A percentile compares a stretch with the other conserved stretches of the same genome.
Evolutionary conservation across 2,113 vertebrate genomes (phyloP).

Genomic region (Syngnathus scovelli): DNA sequence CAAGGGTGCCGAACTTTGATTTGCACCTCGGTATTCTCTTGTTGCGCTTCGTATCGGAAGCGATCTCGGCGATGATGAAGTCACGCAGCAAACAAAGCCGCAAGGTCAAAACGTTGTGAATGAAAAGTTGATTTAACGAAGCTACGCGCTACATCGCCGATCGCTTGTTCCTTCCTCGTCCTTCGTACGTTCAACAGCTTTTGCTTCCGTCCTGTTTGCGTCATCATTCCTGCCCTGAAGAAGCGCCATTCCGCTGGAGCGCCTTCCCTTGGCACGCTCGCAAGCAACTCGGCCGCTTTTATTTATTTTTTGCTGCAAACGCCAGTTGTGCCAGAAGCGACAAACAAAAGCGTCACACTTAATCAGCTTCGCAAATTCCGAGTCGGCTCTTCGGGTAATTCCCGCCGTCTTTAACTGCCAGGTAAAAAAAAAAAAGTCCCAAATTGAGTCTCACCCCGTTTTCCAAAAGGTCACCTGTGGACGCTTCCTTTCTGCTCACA

Average conservation of each 20-base stretch:
- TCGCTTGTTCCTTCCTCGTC: background rate
- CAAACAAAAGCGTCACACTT: background rate
- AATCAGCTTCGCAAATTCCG: background rate
- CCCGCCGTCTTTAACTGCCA: slow-evolving; percentile 12
- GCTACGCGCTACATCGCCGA: background rate
- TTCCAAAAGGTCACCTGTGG: slow-evolving; percentile 57
- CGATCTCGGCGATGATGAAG: background rate
- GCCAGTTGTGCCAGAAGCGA: background rate
- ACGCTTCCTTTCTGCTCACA: slow-evolving; percentile 41
- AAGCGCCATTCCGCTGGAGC: background rate
- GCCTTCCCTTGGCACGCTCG: background rate
- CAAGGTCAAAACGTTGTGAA: background rate
- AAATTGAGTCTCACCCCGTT: slow-evolving; percentile 27
- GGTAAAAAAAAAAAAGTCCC: slow-evolving; percentile 29
- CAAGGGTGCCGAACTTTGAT: background rate
- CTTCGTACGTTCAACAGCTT: background rate
- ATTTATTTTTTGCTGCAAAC: background rate
- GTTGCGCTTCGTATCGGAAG: background rate
- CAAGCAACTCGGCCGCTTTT: background rate
- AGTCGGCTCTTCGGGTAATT: background rate
- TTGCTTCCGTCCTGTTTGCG: background rate
- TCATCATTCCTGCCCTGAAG: background rate
- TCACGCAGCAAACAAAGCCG: background rate
- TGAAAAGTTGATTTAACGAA: background rate
- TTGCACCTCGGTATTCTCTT: background rate